Base-by-base conservation (phyloP, 2,888 invertebrate species). In the Lepidochitona cinerea region DNA sequence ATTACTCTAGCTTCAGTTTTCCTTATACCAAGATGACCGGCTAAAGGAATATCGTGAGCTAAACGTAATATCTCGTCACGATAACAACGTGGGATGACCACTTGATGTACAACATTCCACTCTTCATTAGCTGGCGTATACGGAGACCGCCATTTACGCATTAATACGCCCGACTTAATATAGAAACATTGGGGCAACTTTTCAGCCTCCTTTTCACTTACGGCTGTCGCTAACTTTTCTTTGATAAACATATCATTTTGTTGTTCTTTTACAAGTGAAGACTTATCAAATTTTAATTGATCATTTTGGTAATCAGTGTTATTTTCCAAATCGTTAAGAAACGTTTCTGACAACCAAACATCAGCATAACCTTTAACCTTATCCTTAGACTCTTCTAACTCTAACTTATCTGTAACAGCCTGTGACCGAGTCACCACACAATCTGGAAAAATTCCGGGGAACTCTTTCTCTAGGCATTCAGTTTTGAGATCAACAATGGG, bases 121-220 rank as follows among this genome's bases (percentile, higher is more conserved):
- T 35, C 41, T 18, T 73, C 73, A 37, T 70, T 41, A 6, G 49
- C 69, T 32, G 54, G 33, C 36, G 26, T 26, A 73, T 64, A 33
- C 33, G 49, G 37, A n/a, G 70, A 32, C 59, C 67, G n/a, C n/a
- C n/a, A n/a, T n/a, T n/a, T 71, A 37, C 74, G 36, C 66, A 65
- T 71, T 7, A 74, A 41, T 14, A 67, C 23, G n/a, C 35, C 71
- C 64, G 64, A 65, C 29, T 66, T 14, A 23, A 41, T 52, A 37
- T 53, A 35, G 29, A 54, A 74, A 26, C 71, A 26, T 35, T 66
- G 29, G 18, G 73, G 26, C 7, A 54, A 53, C 1, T 70, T 14
- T 23, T 18, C 49, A 12, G 29, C 37, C 33, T 71, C 71, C 12
- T 23, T 33, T n/a, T 18, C 37, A 71, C 37, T 4, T 2, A 37